Evolutionary conservation across 1,140 invertebrate genomes (phyloP).

Genomic region (Zophobas atratus): DNA sequence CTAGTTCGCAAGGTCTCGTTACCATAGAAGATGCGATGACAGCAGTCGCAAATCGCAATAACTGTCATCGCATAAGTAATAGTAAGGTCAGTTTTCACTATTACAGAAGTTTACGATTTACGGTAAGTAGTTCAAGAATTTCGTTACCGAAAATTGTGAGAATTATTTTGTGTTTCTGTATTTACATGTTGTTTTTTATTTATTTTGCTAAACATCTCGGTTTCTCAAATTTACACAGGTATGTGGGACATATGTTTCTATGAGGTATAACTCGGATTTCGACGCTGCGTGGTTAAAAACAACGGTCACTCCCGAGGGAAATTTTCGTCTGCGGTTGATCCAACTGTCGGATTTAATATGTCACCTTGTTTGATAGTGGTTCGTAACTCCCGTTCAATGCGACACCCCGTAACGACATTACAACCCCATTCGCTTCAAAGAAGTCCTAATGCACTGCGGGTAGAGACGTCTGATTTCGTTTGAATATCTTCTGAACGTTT

Average conservation of each 20-base stretch:
- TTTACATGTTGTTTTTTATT: too few species aligned
- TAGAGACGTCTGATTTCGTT: constrained; percentile 47
- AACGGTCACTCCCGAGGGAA: constrained; percentile 50
- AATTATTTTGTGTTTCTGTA: too few species aligned
- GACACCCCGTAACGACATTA: constrained; percentile 49
- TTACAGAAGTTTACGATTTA: too few species aligned
- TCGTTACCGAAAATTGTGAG: too few species aligned
- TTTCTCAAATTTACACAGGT: neutral
- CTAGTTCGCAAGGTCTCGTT: too few species aligned
- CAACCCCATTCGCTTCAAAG: constrained; percentile 45
- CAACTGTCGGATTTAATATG: constrained; percentile 56
- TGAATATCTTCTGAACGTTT: constrained; percentile 48
- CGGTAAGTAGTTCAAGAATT: too few species aligned
- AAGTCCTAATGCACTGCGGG: constrained; percentile 46
- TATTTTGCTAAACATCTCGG: too few species aligned
- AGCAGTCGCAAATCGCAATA: too few species aligned
- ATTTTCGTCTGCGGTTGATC: constrained; percentile 54
- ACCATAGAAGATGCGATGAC: too few species aligned
- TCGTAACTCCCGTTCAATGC: constrained; percentile 48
- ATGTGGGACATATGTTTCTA: constrained; percentile 18
- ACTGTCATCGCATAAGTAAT: too few species aligned
- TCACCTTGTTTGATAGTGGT: constrained; percentile 55
- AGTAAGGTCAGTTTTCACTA: too few species aligned
- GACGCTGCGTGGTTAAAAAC: constrained; percentile 52
- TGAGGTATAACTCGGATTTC: constrained; percentile 41